Conservation (phyloP, 1,140 invertebrate genomes). For the Drosophila paulistorum region DNA sequence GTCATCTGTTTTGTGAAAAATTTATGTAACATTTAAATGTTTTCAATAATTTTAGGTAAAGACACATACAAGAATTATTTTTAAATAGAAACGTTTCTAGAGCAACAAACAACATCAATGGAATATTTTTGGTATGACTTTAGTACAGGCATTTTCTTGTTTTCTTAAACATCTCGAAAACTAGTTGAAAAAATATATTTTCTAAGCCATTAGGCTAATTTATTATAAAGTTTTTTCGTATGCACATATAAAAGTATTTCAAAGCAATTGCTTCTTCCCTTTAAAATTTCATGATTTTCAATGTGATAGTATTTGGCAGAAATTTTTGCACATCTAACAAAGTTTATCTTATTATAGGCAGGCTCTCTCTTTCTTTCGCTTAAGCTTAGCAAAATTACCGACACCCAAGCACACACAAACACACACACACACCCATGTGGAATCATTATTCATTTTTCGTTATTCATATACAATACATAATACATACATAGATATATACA, state of each 20-base stretch:
- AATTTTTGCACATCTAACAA: conserved; percentile 13
- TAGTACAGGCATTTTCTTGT: no score
- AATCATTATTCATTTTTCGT: conserved; percentile 12
- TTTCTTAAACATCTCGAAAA: not conserved
- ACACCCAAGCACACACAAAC: not conserved
- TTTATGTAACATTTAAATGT: not conserved
- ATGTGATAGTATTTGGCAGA: not conserved
- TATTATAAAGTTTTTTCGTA: not conserved
- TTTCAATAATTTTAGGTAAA: not conserved
- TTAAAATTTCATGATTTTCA: not conserved
- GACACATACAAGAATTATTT: no score
- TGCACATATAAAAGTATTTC: not conserved
- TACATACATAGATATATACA: not conserved
- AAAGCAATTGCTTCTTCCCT: not conserved
- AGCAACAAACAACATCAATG: not conserved
- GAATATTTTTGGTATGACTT: no score
- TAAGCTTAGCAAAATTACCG: not conserved
- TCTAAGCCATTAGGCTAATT: not conserved
- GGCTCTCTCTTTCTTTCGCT: not conserved
- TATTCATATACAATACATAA: conserved; percentile 13
- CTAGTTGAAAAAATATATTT: not conserved
- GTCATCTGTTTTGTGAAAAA: not conserved
- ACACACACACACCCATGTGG: not conserved
- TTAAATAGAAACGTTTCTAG: not conserved
- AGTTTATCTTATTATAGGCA: conserved; percentile 12